A percentile compares a stretch with the other conserved stretches of the same genome.
Evolutionary conservation across 2,113 vertebrate species (phyloP).

Genomic region (Lichenostomus cassidix): DNA sequence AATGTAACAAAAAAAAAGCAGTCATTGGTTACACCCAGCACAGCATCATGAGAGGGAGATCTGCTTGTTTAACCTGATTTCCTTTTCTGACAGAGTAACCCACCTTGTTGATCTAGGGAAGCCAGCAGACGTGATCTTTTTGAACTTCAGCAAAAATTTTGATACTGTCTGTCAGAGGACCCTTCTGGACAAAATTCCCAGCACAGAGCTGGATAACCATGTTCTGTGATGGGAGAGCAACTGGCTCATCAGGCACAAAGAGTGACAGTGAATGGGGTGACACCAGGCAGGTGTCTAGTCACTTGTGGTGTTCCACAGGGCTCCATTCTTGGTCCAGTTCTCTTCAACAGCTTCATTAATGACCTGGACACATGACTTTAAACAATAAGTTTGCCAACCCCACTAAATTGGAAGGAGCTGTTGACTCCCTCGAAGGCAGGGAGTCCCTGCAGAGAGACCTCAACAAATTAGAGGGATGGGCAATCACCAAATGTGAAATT

Average conservation of each 20-base stretch:
- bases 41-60: neutral
- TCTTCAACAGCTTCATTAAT: neutral
- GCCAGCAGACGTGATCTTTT: neutral
- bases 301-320: neutral
- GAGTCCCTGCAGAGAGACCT: neutral
- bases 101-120: neutral
- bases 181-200: neutral
- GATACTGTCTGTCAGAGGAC: neutral
- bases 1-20: neutral
- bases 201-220: neutral
- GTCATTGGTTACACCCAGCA: neutral
- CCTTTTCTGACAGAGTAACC: neutral
- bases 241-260: too few species aligned
- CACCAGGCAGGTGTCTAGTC: fast-evolving
- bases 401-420: neutral
- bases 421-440: neutral
- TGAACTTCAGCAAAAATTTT: neutral
- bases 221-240: neutral
- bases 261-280: neutral
- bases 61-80: neutral
- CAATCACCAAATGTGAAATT: neutral
- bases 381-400: neutral
- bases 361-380: neutral
- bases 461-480: neutral
- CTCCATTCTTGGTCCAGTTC: neutral